phyloP scores from a whole-genome alignment of 23 tunicate species.

The Botrylloides violaceus region DNA sequence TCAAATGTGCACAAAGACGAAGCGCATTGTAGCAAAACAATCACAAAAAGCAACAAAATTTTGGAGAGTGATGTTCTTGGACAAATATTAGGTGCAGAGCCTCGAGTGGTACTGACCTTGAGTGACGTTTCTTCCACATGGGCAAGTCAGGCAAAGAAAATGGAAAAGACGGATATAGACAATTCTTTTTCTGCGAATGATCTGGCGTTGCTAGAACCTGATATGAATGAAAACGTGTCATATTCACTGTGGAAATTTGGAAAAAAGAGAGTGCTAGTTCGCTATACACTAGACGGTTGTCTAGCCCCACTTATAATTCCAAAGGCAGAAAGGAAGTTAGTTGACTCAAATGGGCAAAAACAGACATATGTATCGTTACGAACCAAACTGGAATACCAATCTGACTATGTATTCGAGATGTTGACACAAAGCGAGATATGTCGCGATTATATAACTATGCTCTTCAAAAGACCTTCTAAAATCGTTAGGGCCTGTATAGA shows the following conservation, averaged over 20 bases:
- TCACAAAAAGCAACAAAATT: neutral
- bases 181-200: neutral
- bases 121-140: neutral
- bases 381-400: constrained; percentile 51
- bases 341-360: neutral
- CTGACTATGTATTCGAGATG: constrained; percentile 40
- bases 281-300: constrained; percentile 12
- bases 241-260: constrained; percentile 24
- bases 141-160: constrained; percentile 1
- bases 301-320: neutral
- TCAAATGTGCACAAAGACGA: neutral
- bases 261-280: constrained; percentile 8
- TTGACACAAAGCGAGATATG: constrained; percentile 31
- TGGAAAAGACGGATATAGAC: neutral
- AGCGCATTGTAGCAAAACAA: neutral
- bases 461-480: neutral
- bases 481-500: constrained; percentile 5
- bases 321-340: neutral
- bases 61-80: constrained; percentile 28
- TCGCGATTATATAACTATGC: constrained; percentile 39
- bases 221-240: neutral
- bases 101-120: neutral
- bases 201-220: constrained; percentile 6
- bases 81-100: constrained; percentile 35
- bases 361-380: constrained; percentile 20